Evolutionary conservation across 2,888 invertebrate genomes (phyloP), one percentile per base, ranked within the genome.

Genomic region (Rutpela maculata): DNA sequence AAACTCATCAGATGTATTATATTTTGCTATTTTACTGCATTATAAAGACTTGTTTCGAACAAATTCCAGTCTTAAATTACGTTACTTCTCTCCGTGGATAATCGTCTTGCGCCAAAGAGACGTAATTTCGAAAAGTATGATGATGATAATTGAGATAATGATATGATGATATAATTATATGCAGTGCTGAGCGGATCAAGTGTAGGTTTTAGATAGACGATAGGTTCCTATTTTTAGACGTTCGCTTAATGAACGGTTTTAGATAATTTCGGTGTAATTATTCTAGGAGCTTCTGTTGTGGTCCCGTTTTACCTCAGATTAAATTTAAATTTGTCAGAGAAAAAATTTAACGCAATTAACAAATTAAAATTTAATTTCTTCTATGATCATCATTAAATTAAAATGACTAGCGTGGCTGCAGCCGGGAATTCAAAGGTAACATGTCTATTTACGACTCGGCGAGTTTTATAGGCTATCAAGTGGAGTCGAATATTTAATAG

Each of bases 121-220:
- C 26, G 26, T 31, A 62, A 62, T 62, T 62, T 62, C 60, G 22
- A 62, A 62, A 15, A 62, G 62, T 17, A 63, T 17, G 62, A 63
- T 63, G 35, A 63, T 18, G 17, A 63, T 63, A 63, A 63, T 63
- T 35, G 62, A 31, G 31, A 35, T 63, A 63, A 63, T 63, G 9
- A 31, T 26, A 60, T 60, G 60, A 60, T 60, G 62, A 31, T n/a
- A 63, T 63, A 63, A 63, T 63, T 31, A 63, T 35, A 35, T 11
- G n/a, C 62, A 35, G 35, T 35, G 22, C 35, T 50, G 31, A 0
- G 0, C 62, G 31, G 35, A 63, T 31, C 17, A n/a, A 62, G 31
- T 17, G 62, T 35, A 35, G 62, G 62, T 35, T 63, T 63, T 63
- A 26, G 35, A 63, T n/a, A 60, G 26, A 63, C 17, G 62, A 31